Evolutionary conservation across 1,140 invertebrate species (phyloP).

Genomic region (Capitella teleta): DNA sequence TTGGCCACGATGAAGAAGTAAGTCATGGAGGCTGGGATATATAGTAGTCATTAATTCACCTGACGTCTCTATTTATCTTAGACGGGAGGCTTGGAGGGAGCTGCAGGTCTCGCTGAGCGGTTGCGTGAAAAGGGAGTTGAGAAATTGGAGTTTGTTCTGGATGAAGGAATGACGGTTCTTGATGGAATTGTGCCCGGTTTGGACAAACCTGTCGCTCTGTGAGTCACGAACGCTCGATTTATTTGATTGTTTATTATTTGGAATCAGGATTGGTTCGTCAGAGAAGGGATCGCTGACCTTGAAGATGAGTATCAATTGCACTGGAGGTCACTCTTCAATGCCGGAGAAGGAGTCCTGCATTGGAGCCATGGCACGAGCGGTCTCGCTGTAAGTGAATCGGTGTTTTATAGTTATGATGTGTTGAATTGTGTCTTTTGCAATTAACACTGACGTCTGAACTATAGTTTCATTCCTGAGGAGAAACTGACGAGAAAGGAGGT

Average conservation of each 20-base stretch:
- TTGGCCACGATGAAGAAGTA: conserved; percentile 55
- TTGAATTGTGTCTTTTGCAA: neutral
- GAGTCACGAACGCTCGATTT: too few species aligned
- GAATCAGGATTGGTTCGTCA: conserved; percentile 45
- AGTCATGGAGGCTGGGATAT: too few species aligned
- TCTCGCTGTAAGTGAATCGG: conserved; percentile 32
- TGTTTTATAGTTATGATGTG: neutral
- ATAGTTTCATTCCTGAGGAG: too few species aligned
- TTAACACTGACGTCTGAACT: neutral
- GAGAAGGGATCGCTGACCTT: conserved; percentile 48
- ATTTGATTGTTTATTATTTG: too few species aligned
- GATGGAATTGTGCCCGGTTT: conserved; percentile 40
- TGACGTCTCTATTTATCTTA: too few species aligned
- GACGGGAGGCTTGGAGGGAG: conserved; percentile 42
- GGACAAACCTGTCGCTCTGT: conserved; percentile 43
- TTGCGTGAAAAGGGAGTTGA: conserved; percentile 38
- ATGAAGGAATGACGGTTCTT: conserved; percentile 46
- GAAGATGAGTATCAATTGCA: conserved; percentile 38
- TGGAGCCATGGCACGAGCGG: conserved; percentile 44
- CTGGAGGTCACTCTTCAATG: conserved; percentile 49
- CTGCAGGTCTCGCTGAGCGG: conserved; percentile 33
- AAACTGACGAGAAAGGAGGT: neutral
- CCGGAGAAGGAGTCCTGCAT: conserved; percentile 46
- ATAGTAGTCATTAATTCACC: too few species aligned
- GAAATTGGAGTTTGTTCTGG: conserved; percentile 47